Evolutionary conservation across 2,888 invertebrate genomes (phyloP).

Genomic region (Drosophila hamatofila): DNA sequence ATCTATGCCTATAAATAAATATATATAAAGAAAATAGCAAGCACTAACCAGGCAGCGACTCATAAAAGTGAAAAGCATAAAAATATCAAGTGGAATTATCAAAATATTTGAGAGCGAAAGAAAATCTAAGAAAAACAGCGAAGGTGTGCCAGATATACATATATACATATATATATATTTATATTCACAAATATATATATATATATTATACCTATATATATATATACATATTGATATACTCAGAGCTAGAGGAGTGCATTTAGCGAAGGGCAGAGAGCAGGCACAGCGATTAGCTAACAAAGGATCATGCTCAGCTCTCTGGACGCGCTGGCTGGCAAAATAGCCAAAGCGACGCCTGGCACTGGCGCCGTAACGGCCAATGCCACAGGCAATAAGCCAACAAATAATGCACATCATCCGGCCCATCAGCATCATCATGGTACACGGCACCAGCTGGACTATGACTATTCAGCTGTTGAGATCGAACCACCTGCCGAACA

Average conservation of each 20-base stretch:
- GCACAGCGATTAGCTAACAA: not conserved
- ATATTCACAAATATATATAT: not conserved
- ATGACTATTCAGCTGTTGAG: slow-evolving; percentile 73
- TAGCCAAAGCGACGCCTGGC: slow-evolving; percentile 90
- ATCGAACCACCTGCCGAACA: slow-evolving; percentile 72
- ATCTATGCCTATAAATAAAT: not conserved
- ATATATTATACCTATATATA: not conserved
- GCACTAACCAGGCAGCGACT: not conserved
- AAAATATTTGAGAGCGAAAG: slow-evolving; percentile 1
- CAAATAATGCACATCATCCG: slow-evolving; percentile 60
- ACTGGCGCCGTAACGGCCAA: slow-evolving; percentile 82
- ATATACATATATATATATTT: not conserved
- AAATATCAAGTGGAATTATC: not conserved
- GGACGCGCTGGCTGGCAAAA: slow-evolving; percentile 95
- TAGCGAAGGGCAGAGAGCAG: not conserved
- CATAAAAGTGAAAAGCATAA: not conserved
- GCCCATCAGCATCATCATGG: slow-evolving; percentile 66
- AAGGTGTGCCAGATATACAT: not conserved
- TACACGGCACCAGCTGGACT: slow-evolving; percentile 70
- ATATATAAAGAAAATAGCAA: not conserved
- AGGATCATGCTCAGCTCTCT: slow-evolving; percentile 91
- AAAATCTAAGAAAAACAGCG: not conserved
- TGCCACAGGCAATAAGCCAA: slow-evolving; percentile 79
- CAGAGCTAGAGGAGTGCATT: not conserved
- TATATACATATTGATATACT: not conserved